Base-by-base conservation (phyloP, 2,113 vertebrate genomes). In the Physeter macrocephalus region DNA sequence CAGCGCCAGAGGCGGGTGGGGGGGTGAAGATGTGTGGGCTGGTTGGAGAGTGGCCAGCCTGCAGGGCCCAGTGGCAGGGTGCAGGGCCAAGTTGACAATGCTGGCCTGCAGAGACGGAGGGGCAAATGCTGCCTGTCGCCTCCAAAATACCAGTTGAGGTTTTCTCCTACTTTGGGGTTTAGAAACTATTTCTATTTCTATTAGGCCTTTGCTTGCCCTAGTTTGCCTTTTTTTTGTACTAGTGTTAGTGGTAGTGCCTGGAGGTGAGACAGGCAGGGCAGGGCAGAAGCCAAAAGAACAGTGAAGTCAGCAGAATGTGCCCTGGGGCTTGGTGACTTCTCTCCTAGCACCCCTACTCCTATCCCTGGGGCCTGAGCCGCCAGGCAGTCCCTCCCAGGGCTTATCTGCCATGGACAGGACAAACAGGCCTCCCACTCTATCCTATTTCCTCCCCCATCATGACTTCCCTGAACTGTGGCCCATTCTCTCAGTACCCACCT, bases 71-170 rank as follows among this genome's bases (percentile, higher is more conserved):
- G 95, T 94, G 97, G 88, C 94, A 82, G 77, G 94, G 93, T 83
- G 0, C 74, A 62, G 52, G 87, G 95, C 94, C 92, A 97, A 94
- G 64, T 69, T 93, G 92, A 96, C 93, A 96, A 62, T 95, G 89
- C 87, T 93, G 66, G 90, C 86, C 90, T 90, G 90, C 25, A 36
- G 81, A 95, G 93, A 96, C 81, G 54, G 39, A 90, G 90, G 88
- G 93, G 90, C 95, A 95, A 85, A 88, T 95, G 36, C 81, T 94
- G 82, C 85, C 7, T 80, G 5, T 90, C 27, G 34, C 77, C 72
- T 95, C 78, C 85, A 93, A 92, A 97, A 93, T 94, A 94, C 64
- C 93, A 96, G 43, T 90, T 95, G 94, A 97, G 91, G 91, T 97
- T 97, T 95, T 89, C 96, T 92, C 64, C 39, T 94, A 69, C 67